Percentiles rank a stretch among this genome's conserved stretches.
Evolutionary conservation across 30 jellyfish, hydroid and myxozoan species (phyloP).

Genomic region (Aurelia aurita): DNA sequence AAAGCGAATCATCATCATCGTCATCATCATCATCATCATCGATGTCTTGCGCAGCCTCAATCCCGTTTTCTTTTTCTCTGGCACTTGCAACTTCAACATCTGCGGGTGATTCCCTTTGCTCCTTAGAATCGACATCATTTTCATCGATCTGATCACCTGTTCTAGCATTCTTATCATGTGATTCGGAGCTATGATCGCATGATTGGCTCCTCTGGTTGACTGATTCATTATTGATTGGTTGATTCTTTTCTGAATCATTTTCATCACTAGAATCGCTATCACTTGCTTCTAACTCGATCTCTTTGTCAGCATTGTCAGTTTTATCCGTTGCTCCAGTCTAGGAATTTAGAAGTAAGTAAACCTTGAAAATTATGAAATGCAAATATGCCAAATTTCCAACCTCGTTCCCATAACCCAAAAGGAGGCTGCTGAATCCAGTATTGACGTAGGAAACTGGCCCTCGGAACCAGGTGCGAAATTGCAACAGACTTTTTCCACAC

Average conservation of each 20-base stretch:
- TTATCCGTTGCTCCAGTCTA: conserved; percentile 21
- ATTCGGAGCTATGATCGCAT: background rate
- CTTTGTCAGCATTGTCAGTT: conserved; percentile 39
- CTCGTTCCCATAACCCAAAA: too few species aligned
- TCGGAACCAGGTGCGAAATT: too few species aligned
- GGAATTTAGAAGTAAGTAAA: background rate
- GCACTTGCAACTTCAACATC: background rate
- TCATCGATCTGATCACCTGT: conserved; percentile 11
- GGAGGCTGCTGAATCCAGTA: too few species aligned
- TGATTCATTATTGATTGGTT: background rate
- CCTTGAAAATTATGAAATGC: too few species aligned
- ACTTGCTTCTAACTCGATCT: conserved; percentile 25
- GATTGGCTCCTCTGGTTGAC: background rate
- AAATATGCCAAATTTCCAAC: too few species aligned
- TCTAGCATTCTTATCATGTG: background rate
- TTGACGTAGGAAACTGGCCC: too few species aligned
- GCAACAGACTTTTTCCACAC: too few species aligned
- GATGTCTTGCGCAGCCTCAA: background rate
- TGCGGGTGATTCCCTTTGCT: too few species aligned
- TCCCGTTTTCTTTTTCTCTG: background rate
- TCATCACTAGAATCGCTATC: conserved; percentile 13
- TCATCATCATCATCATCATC: conserved; percentile 16
- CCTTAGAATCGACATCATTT: background rate
- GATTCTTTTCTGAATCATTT: background rate
- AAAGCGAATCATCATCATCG: conserved; percentile 42